These are phyloP conservation scores for Pseudomyrmex flavicornis DNA, from an alignment of 1,140 invertebrate genomes.

Conservation along the genomic window DNA sequence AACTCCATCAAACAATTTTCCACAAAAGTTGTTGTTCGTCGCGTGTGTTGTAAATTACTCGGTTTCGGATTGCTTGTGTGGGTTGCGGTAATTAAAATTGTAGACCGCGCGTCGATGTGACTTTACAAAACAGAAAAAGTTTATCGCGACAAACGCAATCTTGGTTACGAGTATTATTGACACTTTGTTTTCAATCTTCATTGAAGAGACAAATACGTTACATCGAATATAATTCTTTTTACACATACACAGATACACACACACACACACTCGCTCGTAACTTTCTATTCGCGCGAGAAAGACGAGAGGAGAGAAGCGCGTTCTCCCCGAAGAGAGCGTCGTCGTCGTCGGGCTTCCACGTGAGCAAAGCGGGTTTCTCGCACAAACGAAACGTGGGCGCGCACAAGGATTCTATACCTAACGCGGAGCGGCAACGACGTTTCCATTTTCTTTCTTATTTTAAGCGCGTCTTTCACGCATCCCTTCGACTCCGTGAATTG, in stretches of 20 bases:
- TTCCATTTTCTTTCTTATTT: conserved; percentile 21
- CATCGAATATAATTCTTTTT: not conserved
- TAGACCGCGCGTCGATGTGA: too few relatives aligned
- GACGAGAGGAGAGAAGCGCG: too few relatives aligned
- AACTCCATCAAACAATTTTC: too few relatives aligned
- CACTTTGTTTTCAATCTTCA: conserved; percentile 15
- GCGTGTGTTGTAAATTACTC: too few relatives aligned
- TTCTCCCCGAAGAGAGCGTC: conserved; percentile 43
- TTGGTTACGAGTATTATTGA: not conserved
- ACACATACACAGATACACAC: too few relatives aligned
- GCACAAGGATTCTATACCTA: conserved; percentile 52
- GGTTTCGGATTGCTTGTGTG: too few relatives aligned
- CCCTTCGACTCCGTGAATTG: not conserved
- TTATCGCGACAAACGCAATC: not conserved
- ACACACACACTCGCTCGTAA: too few relatives aligned
- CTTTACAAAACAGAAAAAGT: not conserved
- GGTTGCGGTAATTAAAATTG: too few relatives aligned
- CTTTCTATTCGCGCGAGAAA: not conserved
- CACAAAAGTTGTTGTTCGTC: too few relatives aligned
- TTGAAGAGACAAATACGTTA: conserved; percentile 1
- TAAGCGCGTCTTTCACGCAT: conserved; percentile 8
- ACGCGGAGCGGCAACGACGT: conserved; percentile 29
- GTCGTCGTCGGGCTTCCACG: conserved; percentile 66
- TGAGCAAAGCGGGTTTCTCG: conserved; percentile 64
- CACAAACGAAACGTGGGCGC: not conserved